These are phyloP conservation scores for Orthosia gracilis DNA, from an alignment of 2,888 invertebrate species.

Conservation along the genomic window DNA sequence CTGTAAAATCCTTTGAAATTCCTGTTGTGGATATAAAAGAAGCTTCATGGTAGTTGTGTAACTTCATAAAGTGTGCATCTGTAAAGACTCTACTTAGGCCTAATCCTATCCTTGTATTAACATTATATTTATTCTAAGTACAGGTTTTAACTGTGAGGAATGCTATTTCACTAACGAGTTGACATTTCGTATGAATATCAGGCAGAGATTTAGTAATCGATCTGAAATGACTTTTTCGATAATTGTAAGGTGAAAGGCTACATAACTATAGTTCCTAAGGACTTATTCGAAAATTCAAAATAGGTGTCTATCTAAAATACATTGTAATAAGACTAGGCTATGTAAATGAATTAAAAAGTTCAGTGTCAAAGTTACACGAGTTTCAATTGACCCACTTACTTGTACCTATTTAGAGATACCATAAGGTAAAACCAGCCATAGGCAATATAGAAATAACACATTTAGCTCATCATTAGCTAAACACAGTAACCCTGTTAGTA, in stretches of 20 bases:
- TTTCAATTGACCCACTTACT: slow-evolving; percentile 2
- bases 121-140: not conserved
- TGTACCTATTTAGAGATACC: not conserved
- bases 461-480: slow-evolving; percentile 45
- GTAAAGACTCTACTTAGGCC: not conserved
- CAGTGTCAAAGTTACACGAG: slow-evolving; percentile 18
- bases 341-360: slow-evolving; percentile 3
- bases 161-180: not conserved
- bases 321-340: no score
- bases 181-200: not conserved
- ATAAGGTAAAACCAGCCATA: slow-evolving; percentile 18
- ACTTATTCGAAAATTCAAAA: not conserved
- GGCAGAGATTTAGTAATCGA: not conserved
- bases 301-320: no score
- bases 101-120: not conserved
- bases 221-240: not conserved
- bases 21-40: slow-evolving; percentile 12
- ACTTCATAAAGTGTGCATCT: not conserved
- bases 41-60: slow-evolving; percentile 3
- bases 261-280: no score
- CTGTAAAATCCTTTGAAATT: slow-evolving; percentile 41
- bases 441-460: slow-evolving; percentile 24
- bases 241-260: not conserved
- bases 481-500: slow-evolving; percentile 49
- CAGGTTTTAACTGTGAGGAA: not conserved